Percentiles rank a stretch among this genome's conserved stretches.
These are phyloP conservation scores for Phyllotreta cruciferae DNA, from an alignment of 2,888 invertebrate species.

Conservation along the genomic window DNA sequence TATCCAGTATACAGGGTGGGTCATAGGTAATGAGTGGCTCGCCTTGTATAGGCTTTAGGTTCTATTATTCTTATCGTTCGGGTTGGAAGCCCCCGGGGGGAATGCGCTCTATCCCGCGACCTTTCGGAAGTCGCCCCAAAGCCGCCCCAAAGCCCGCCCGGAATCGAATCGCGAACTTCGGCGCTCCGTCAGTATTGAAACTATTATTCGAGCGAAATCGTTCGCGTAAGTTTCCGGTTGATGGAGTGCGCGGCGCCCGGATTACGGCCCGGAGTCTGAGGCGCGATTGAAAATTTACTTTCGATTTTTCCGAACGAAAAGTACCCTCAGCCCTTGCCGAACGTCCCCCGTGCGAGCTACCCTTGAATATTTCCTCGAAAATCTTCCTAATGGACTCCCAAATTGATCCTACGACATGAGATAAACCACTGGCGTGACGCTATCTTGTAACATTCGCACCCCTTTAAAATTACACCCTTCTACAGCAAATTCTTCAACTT, in stretches of 20 bases:
- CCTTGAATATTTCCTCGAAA: conserved; percentile 50
- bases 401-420: conserved; percentile 57
- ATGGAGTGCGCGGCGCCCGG: conserved; percentile 53
- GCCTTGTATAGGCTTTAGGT: too few relatives aligned
- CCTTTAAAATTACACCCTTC: too few relatives aligned
- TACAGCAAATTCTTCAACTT: too few relatives aligned
- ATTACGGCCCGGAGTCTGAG: too few relatives aligned
- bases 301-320: too few relatives aligned
- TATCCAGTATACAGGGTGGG: conserved; percentile 1
- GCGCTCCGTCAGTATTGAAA: conserved; percentile 54
- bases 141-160: conserved; percentile 34
- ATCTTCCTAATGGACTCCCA: conserved; percentile 59
- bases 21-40: too few relatives aligned
- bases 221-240: conserved; percentile 57
- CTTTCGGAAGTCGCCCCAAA: conserved; percentile 24
- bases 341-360: conserved; percentile 32
- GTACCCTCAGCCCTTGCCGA: conserved; percentile 32
- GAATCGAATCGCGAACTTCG: conserved; percentile 50
- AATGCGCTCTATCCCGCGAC: conserved; percentile 14
- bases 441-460: background rate
- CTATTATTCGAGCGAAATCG: conserved; percentile 58
- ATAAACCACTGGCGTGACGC: conserved; percentile 39
- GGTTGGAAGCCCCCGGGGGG: too few relatives aligned
- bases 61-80: too few relatives aligned
- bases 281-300: too few relatives aligned